These are phyloP conservation scores for Camponotus floridanus DNA, from an alignment of 1,140 invertebrate genomes.

Conservation along the genomic window DNA sequence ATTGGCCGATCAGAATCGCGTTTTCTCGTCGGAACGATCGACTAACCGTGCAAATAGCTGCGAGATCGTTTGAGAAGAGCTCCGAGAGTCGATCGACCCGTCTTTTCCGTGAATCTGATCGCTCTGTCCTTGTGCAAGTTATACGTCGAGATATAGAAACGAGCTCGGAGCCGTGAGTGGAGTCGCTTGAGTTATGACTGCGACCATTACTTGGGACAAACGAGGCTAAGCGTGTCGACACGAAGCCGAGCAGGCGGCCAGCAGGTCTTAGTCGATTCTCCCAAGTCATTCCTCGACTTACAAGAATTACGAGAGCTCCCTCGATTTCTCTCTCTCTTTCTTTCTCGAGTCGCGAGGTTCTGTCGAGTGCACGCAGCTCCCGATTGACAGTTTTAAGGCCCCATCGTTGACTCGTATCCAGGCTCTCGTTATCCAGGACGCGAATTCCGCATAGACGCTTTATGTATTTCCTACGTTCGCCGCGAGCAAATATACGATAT, in stretches of 20 bases:
- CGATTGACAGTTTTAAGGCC: slow-evolving; percentile 78
- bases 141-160: slow-evolving; percentile 37
- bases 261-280: slow-evolving; percentile 74
- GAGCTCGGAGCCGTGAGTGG: slow-evolving; percentile 38
- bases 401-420: slow-evolving; percentile 6
- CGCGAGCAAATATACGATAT: slow-evolving; percentile 29
- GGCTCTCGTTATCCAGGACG: slow-evolving; percentile 65
- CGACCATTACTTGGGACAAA: slow-evolving; percentile 80
- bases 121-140: slow-evolving; percentile 34
- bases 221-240: slow-evolving; percentile 83
- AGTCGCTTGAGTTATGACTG: slow-evolving; percentile 79
- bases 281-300: slow-evolving; percentile 64
- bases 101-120: slow-evolving; percentile 76
- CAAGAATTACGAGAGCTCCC: slow-evolving; percentile 66
- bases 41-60: slow-evolving; percentile 17
- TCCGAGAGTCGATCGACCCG: slow-evolving; percentile 61
- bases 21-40: slow-evolving; percentile 55
- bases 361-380: slow-evolving; percentile 5
- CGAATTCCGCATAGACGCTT: slow-evolving; percentile 43
- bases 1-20: slow-evolving; percentile 32
- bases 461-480: slow-evolving; percentile 29
- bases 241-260: slow-evolving; percentile 62
- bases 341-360: neutral
- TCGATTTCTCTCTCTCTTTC: neutral
- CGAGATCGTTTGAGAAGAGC: neutral